phyloP scores from a whole-genome alignment of 2,113 vertebrate species.

The Coturnix japonica region DNA sequence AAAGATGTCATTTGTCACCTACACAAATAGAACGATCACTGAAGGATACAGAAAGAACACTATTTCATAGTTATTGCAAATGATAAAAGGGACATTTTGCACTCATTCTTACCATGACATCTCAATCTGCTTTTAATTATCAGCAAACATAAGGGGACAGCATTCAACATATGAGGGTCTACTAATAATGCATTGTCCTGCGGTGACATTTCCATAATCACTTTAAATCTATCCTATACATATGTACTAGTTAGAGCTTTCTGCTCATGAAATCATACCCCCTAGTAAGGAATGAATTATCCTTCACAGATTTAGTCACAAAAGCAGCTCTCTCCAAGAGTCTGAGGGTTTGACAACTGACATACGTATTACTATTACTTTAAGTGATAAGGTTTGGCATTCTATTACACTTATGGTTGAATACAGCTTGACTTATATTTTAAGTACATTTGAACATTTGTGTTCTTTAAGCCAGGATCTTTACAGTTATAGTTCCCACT shows the following conservation, averaged over 20 bases:
- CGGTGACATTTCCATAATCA: constrained; percentile 67
- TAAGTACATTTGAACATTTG: neutral
- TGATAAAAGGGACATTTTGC: constrained; percentile 63
- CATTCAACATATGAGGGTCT: constrained; percentile 28
- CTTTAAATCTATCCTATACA: constrained; percentile 54
- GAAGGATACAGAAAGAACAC: constrained; percentile 75
- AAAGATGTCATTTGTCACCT: constrained; percentile 83
- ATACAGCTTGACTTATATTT: neutral
- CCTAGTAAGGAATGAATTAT: constrained; percentile 50
- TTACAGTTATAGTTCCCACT: neutral
- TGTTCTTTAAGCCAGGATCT: neutral
- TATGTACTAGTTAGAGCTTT: constrained; percentile 52
- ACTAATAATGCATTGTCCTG: constrained; percentile 62
- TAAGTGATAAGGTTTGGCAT: neutral
- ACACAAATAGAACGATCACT: constrained; percentile 77
- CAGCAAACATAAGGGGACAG: constrained; percentile 70
- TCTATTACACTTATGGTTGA: neutral
- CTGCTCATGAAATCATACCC: constrained; percentile 43
- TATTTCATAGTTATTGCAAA: constrained; percentile 78
- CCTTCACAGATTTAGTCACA: constrained; percentile 14
- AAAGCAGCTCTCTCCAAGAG: neutral
- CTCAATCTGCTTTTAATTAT: constrained; percentile 76
- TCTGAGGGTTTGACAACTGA: neutral
- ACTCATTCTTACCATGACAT: constrained; percentile 64
- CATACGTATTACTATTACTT: neutral